These are phyloP conservation scores for Spilarctia lutea DNA, from an alignment of 2,888 invertebrate species.

Conservation along the genomic window DNA sequence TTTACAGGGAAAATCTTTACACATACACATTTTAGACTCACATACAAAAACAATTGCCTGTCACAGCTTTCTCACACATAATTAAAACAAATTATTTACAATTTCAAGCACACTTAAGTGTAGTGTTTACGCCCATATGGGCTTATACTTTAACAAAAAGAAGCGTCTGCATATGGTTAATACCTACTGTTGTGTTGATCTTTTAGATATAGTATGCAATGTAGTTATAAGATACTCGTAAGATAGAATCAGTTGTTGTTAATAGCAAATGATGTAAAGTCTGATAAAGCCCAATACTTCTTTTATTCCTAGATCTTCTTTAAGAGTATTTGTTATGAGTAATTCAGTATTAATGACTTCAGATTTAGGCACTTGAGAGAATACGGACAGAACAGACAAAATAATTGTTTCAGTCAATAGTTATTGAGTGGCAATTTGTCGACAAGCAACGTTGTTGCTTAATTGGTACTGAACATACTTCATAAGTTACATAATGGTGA, in stretches of 20 bases:
- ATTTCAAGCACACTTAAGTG: no score
- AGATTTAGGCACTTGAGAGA: not conserved
- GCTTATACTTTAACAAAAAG: no score
- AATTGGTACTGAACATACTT: slow-evolving; percentile 10
- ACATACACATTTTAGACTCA: no score
- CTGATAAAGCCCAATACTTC: no score
- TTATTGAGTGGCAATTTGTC: slow-evolving; percentile 18
- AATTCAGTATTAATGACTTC: slow-evolving; percentile 2
- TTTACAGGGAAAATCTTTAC: no score
- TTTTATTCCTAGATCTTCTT: not conserved
- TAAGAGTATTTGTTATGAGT: not conserved
- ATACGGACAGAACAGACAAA: not conserved
- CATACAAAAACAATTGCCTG: no score
- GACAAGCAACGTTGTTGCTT: slow-evolving; percentile 9
- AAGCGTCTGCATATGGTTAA: no score
- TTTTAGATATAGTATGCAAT: not conserved
- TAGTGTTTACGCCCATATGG: no score
- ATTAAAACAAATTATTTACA: no score
- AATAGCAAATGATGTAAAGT: not conserved
- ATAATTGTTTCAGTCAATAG: slow-evolving; percentile 17
- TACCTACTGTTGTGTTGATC: no score
- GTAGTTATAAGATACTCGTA: not conserved
- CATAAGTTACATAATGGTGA: slow-evolving; percentile 5
- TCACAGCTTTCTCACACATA: no score
- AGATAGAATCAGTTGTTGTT: not conserved